A percentile compares a stretch with the other conserved stretches of the same genome.
phyloP scores from a whole-genome alignment of 2,113 vertebrate genomes.

The Agapornis roseicollis region DNA sequence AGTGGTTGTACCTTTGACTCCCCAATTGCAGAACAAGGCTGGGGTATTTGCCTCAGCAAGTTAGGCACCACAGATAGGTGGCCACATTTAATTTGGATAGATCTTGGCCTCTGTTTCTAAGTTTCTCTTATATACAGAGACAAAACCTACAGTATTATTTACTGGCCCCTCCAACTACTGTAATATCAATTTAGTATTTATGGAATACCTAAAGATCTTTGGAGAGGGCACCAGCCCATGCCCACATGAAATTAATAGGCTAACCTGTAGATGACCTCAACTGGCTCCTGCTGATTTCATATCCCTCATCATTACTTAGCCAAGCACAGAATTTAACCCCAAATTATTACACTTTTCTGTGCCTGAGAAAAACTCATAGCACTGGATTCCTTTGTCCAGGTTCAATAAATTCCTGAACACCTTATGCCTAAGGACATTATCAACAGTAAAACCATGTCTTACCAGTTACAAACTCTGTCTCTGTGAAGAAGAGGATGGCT shows the following conservation, averaged over 20 bases:
- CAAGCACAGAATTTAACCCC: neutral
- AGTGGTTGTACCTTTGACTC: neutral
- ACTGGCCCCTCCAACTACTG: neutral
- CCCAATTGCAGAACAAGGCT: neutral
- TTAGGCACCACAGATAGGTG: neutral
- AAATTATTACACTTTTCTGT: neutral
- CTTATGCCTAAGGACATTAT: neutral
- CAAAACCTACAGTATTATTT: neutral
- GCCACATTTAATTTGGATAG: neutral
- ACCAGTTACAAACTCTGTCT: slow-evolving; percentile 68
- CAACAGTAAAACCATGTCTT: neutral
- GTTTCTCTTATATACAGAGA: neutral
- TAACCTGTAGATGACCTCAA: neutral
- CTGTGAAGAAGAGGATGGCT: slow-evolving; percentile 71
- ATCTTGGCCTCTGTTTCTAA: neutral
- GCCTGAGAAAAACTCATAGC: neutral
- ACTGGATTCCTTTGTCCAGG: neutral
- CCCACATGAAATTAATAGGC: neutral
- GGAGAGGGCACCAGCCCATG: neutral
- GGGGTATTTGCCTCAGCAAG: neutral
- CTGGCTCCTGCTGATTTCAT: neutral
- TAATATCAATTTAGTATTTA: neutral
- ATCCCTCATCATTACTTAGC: neutral
- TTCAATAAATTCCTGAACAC: neutral
- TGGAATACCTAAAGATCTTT: neutral